Conservation (phyloP, 2,888 invertebrate species). For the Petrophora chlorosata region DNA sequence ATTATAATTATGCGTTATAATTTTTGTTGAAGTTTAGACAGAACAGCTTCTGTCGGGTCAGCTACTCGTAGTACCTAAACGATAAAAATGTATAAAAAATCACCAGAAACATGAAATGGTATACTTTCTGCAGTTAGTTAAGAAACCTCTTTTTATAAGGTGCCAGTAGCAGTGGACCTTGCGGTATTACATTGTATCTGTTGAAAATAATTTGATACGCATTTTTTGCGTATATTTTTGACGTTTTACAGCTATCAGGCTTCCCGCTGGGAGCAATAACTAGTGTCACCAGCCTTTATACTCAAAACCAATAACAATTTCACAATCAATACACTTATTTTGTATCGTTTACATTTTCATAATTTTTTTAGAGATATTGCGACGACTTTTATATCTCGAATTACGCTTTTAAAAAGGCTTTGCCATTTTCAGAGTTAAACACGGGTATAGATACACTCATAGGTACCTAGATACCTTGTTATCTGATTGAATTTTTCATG, state of each 20-base stretch:
- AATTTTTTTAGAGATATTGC: too few species aligned
- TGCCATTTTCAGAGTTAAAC: neutral
- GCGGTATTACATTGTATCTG: too few species aligned
- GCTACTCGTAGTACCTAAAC: too few species aligned
- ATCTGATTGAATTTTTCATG: neutral
- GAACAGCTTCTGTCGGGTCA: too few species aligned
- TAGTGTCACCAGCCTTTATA: neutral
- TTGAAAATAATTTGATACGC: conserved; percentile 10
- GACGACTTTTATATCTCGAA: too few species aligned
- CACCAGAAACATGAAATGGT: neutral
- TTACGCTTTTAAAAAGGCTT: too few species aligned
- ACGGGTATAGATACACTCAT: neutral
- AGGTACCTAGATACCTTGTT: neutral
- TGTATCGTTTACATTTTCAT: too few species aligned
- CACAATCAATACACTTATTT: too few species aligned
- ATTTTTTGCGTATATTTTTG: conserved; percentile 17
- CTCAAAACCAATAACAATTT: neutral
- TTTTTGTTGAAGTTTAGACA: too few species aligned
- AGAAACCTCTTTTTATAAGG: neutral
- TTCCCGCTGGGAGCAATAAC: conserved; percentile 1
- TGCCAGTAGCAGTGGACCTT: neutral
- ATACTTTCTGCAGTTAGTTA: neutral
- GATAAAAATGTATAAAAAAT: too few species aligned
- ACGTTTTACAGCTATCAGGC: conserved; percentile 16
- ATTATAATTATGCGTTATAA: too few species aligned